Base-by-base conservation (phyloP, 2,888 invertebrate species). In the Lingula anatina region DNA sequence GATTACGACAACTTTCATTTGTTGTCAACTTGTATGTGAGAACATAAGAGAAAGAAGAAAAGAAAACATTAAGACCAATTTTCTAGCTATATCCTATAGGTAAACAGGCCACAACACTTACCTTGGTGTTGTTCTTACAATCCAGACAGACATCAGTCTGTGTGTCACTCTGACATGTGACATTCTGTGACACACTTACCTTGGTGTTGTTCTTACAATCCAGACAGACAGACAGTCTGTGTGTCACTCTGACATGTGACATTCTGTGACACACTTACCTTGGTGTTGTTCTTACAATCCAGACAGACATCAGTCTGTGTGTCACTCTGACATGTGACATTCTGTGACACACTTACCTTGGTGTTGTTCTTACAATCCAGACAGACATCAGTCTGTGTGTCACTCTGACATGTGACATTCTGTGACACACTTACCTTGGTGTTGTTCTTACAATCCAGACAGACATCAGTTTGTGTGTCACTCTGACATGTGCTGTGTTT, bases 91-190 rank as follows among this genome's bases (percentile, higher is more conserved):
- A n/a, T n/a, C n/a, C n/a, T n/a, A n/a, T n/a, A n/a, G n/a, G n/a
- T n/a, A n/a, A n/a, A n/a, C n/a, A n/a, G n/a, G n/a, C n/a, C n/a
- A n/a, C n/a, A n/a, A 23, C 27, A 39, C 51, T 68, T 71, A 86
- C 86, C 87, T 88, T 88, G 2, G 95, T 95, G 69, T 94, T 90
- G 71, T 95, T 94, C 68, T 87, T 85, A 71, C 95, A 95, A 73
- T 87, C 81, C 35, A 86, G 78, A 71, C 95, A 95, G 54, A 83
- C 82, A 69, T 89, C 87, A 53, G 91, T 81, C 66, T 86, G 86
- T 70, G 90, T 88, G 5, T 90, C 90, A 54, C 68, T 69, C 27
- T 49, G 86, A 74, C 95, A 96, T n/a, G n/a, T n/a, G n/a, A n/a
- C n/a, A n/a, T n/a, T n/a, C n/a, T n/a, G n/a, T n/a, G n/a, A n/a